Base-by-base conservation (phyloP, 2,888 invertebrate species). In the Melanostoma mellinum region DNA sequence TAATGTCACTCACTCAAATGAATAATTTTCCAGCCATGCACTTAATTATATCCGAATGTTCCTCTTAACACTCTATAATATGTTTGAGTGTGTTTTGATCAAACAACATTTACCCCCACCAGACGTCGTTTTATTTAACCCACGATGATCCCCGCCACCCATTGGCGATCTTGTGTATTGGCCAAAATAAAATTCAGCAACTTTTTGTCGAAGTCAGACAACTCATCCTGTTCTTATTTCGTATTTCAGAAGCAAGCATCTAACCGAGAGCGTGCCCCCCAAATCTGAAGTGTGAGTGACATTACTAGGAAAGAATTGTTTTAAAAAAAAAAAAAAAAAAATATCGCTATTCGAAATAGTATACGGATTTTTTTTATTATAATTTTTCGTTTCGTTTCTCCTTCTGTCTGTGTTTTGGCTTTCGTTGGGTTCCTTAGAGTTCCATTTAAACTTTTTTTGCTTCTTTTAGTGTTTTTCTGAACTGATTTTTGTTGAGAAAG, bases 281-380 rank as follows among this genome's bases (percentile, higher is more conserved):
- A 52, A 68, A 73, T 73, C 78, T 78, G 78, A 82, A 78, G 82
- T 82, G 82, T 82, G 82, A 82, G 82, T 82, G 82, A 82, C 82
- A 82, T 82, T 74, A 73, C 56, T 65, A 68, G 40, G 67, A 55
- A 63, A 38, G n/a, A 32, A 48, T 30, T 53, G 46, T 56, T 68
- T 77, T 82, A 40, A 60, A 46, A 72, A 56, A 67, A 46, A 67
- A 60, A 73, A 42, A 38, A 36, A 46, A 48, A 60, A 9, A 42
- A 72, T 61, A 78, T 40, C 40, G 33, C 36, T 68, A 76, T 72
- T 65, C 60, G 42, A 58, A 55, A 36, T 36, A 63, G 68, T 69
- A 52, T 32, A n/a, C n/a, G 53, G 56, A 46, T n/a, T 44, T 58
- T 65, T 44, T 53, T 58, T 40, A 56, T 56, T 74, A 4, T 65